Evolutionary conservation across 2,888 invertebrate genomes (phyloP).

Genomic region (Tenthredo notha): DNA sequence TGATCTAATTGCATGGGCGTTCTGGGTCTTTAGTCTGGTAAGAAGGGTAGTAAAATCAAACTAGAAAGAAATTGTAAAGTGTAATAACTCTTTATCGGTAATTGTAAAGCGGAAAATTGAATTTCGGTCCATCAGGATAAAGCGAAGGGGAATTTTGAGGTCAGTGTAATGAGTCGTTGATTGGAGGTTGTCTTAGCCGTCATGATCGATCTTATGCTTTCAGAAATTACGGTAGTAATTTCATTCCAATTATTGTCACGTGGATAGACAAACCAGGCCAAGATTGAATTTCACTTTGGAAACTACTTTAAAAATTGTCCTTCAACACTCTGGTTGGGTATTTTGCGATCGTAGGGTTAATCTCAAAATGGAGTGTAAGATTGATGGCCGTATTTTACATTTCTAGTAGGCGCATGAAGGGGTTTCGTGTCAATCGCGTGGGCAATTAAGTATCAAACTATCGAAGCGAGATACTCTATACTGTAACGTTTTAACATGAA

Average conservation of each 20-base stretch:
- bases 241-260: conserved; percentile 37
- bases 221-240: conserved; percentile 16
- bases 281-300: conserved; percentile 10
- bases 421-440: not conserved
- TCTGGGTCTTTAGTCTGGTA: not conserved
- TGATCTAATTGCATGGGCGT: not conserved
- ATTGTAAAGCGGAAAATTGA: not conserved
- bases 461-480: conserved; percentile 7
- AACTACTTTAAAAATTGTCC: conserved; percentile 35
- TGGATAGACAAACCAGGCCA: conserved; percentile 16
- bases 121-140: not conserved
- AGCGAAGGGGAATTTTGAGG: not conserved
- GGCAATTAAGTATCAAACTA: conserved; percentile 11
- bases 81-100: not conserved
- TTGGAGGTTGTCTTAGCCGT: conserved; percentile 24
- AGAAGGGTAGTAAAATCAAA: not conserved
- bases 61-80: not conserved
- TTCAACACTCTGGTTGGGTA: not conserved
- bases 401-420: not conserved
- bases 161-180: not conserved
- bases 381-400: conserved; percentile 38
- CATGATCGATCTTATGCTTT: conserved; percentile 27
- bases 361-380: conserved; percentile 41
- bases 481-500: conserved; percentile 33
- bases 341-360: not conserved